Base-by-base conservation (phyloP, 1,140 invertebrate genomes). In the Galleria mellonella region DNA sequence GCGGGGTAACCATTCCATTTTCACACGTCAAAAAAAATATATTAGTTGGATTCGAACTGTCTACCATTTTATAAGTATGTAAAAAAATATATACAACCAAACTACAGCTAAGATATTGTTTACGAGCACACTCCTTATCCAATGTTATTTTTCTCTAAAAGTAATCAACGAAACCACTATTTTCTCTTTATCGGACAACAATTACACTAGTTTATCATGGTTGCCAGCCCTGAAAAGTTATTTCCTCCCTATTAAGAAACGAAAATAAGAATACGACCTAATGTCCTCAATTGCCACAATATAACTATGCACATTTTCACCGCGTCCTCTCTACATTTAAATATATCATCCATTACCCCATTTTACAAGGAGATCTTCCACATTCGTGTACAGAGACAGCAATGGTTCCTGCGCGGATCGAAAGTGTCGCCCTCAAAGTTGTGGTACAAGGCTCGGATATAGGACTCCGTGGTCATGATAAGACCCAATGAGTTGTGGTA, bases 401-500 rank as follows among this genome's bases (percentile, higher is more conserved):
- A 39, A 52, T 47, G 37, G 31, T 41, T 28, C 12, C 17, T 8
- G 11, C 7, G 11, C 47, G 17, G 23, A 11, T 40, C 33, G 33
- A 35, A 6, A 2, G 33, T 13, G 13, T 35, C 2, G 33, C 5
- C 8, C 2, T n/a, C 8, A 9, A n/a, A n/a, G 1, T 37, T 5
- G 9, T 15, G n/a, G 12, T 17, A 15, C 4, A 17, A 8, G 9
- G 9, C 2, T 37, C 41, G 15, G 33, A 33, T 42, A 27, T 30
- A 17, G 50, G 59, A 46, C 49, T 23, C 40, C 44, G 65, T 60
- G 63, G 61, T 63, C 63, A 62, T 68, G 69, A 72, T 70, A 72
- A 67, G 66, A 43, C 51, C 49, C 66, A 70, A 72, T 72, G 63
- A 72, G 67, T 72, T 67, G 69, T 67, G 61, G 62, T 58, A 59